phyloP scores from a whole-genome alignment of 1,140 invertebrate genomes.

The Zelostemma sp. region DNA sequence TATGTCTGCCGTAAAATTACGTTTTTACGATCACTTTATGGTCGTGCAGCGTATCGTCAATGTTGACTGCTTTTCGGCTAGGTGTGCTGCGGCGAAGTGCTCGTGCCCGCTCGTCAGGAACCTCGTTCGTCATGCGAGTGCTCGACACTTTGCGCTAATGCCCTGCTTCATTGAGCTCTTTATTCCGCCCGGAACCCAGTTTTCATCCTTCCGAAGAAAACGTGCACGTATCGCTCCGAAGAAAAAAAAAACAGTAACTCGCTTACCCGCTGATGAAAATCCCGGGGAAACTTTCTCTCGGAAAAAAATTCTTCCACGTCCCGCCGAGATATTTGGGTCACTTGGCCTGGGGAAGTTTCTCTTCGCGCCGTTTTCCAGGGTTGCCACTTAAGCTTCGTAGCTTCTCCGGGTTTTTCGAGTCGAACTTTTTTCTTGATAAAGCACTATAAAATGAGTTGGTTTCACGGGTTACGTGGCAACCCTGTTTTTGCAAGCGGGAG shows the following conservation, averaged over 20 bases:
- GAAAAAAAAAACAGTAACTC: too few species aligned
- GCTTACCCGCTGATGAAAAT: too few species aligned
- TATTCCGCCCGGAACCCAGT: slow-evolving; percentile 2
- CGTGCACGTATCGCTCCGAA: too few species aligned
- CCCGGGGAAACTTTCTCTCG: background rate
- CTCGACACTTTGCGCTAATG: slow-evolving; percentile 27
- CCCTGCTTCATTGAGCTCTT: slow-evolving; percentile 27
- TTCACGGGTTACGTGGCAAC: too few species aligned
- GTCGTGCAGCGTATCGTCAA: slow-evolving; percentile 62
- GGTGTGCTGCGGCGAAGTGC: slow-evolving; percentile 39
- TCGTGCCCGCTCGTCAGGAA: slow-evolving; percentile 29
- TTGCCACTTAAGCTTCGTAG: too few species aligned
- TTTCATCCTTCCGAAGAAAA: background rate
- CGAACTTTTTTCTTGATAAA: too few species aligned
- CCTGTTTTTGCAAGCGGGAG: background rate
- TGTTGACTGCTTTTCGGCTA: slow-evolving; percentile 59
- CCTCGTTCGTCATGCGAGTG: slow-evolving; percentile 37
- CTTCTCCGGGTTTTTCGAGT: too few species aligned
- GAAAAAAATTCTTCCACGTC: background rate
- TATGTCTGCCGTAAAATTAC: slow-evolving; percentile 72
- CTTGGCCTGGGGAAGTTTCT: background rate
- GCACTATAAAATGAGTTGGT: too few species aligned
- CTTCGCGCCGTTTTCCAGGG: too few species aligned
- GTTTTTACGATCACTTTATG: slow-evolving; percentile 72
- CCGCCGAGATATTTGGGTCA: background rate